Base-by-base conservation (phyloP, 2,113 vertebrate genomes). In the Brachyhypopomus gauderio region DNA sequence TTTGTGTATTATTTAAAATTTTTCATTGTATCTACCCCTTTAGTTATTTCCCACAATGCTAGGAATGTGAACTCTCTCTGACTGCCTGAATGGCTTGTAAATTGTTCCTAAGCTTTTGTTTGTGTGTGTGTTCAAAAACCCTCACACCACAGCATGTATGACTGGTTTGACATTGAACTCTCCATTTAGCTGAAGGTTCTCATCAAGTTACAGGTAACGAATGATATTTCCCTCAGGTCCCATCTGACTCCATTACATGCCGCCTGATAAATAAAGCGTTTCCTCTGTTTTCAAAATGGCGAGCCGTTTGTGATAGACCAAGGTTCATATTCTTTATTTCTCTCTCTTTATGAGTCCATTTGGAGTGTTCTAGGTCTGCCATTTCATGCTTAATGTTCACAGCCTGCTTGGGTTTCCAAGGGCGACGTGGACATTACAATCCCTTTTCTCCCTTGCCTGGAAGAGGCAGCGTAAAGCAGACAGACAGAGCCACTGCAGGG, bases 161-260 rank as follows among this genome's bases (percentile, higher is more conserved):
- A 58, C 14, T 67, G 59, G 69, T 27, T 20, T 30, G 22, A 60
- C 55, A 70, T 66, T 62, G 72, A 73, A 62, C 20, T n/a, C 52
- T 23, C 36, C 7, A 60, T 74, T 73, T 36, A 67, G 52, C 7
- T 60, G 34, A 27, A 71, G 6, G 71, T 56, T 34, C 64, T 23
- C 64, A 30, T 69, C 81, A 27, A 70, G n/a, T 77, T 84, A 56
- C 69, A 36, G 75, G 34, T 77, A 34, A 45, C 41, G 45, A 62
- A 60, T 56, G 36, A 78, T 74, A 80, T 78, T 84, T 66, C 38
- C 75, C 41, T 6, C 8, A 38, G 25, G 52, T 78, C 62, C 74
- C 75, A 78, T 85, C 79, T 85, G 69, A 62, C 78, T 55, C n/a
- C 25, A 34, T 74, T 81, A 72, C 73, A 81, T 25, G 23, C 34